phyloP scores from a whole-genome alignment of 2,888 invertebrate genomes.

The Drosophila ochracea region DNA sequence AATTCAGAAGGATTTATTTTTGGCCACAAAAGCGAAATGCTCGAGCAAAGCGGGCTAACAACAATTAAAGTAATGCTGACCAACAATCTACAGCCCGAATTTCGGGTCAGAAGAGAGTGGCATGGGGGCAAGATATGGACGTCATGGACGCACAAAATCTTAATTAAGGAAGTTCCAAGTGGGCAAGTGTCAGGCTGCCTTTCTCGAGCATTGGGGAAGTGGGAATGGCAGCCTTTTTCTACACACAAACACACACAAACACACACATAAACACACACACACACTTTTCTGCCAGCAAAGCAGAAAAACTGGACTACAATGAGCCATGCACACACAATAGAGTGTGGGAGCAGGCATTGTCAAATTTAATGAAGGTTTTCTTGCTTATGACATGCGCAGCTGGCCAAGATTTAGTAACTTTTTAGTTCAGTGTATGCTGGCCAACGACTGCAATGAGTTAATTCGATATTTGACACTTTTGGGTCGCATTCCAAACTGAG shows the following conservation, averaged over 20 bases:
- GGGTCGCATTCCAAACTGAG: constrained; percentile 53
- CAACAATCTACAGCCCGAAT: constrained; percentile 55
- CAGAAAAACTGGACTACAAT: constrained; percentile 70
- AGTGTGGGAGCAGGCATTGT: constrained; percentile 54
- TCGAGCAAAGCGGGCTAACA: constrained; percentile 70
- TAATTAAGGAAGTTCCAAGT: constrained; percentile 82
- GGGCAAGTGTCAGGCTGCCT: constrained; percentile 56
- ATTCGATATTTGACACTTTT: constrained; percentile 81
- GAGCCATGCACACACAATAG: constrained; percentile 24
- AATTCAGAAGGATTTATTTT: constrained; percentile 80
- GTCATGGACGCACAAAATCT: constrained; percentile 74
- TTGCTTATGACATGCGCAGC: constrained; percentile 70
- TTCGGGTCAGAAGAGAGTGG: constrained; percentile 52
- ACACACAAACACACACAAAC: constrained; percentile 36
- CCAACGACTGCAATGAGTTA: constrained; percentile 68
- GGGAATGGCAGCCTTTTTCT: constrained; percentile 43
- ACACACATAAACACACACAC: constrained; percentile 53
- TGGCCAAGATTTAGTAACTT: constrained; percentile 67
- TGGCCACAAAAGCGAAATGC: constrained; percentile 72
- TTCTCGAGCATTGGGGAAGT: constrained; percentile 2
- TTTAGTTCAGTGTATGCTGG: constrained; percentile 13
- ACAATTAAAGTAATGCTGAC: constrained; percentile 81
- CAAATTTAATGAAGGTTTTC: constrained; percentile 82
- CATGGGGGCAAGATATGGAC: background rate
- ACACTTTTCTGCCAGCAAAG: constrained; percentile 54